Conservation (phyloP, 2,113 vertebrate genomes). For the Chamaea fasciata region DNA sequence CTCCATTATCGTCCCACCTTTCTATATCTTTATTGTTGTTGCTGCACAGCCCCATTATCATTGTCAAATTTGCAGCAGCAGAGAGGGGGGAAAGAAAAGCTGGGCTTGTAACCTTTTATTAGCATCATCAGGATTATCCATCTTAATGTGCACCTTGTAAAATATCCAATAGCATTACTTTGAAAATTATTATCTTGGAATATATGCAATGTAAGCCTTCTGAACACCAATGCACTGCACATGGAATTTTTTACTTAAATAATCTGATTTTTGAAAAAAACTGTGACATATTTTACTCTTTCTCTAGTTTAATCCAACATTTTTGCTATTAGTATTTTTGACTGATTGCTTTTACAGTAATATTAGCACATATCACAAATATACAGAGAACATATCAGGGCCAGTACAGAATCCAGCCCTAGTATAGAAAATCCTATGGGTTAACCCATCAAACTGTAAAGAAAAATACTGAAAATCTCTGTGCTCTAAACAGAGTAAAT, state of each 20-base stretch:
- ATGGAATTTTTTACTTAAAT: neutral
- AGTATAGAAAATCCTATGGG: neutral
- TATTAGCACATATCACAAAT: accelerated
- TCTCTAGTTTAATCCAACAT: neutral
- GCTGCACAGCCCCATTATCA: neutral
- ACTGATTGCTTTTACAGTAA: neutral
- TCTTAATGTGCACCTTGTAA: neutral
- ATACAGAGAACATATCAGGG: neutral
- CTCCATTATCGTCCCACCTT: neutral
- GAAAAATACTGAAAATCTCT: neutral
- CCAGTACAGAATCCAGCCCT: neutral
- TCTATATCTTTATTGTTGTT: neutral
- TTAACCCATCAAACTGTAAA: neutral
- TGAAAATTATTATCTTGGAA: neutral
- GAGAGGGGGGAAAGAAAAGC: neutral
- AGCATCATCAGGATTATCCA: neutral
- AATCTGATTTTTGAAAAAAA: neutral
- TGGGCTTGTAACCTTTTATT: neutral
- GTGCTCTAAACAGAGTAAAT: neutral
- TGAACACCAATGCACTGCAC: neutral
- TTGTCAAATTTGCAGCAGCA: neutral
- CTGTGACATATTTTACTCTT: neutral
- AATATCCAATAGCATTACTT: neutral
- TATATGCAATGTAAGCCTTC: neutral
- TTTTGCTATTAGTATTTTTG: neutral